Percentiles rank a stretch among this genome's conserved stretches.
Conservation (phyloP, 2,888 invertebrate species). For the Synergus laeviventris region DNA sequence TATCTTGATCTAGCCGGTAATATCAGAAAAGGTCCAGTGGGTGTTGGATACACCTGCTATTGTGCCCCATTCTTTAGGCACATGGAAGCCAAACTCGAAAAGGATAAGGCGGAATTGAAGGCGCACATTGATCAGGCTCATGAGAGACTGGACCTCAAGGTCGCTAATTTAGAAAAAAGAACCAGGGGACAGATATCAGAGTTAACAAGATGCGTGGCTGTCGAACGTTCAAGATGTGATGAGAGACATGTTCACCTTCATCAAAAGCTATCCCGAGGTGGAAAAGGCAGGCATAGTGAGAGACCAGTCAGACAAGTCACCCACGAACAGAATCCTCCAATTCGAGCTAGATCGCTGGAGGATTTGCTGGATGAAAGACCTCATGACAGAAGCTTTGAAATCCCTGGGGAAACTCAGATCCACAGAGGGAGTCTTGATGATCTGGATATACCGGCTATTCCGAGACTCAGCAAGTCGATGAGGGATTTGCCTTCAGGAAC, state of each 20-base stretch:
- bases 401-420: conserved; percentile 66
- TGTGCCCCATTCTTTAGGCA: conserved; percentile 94
- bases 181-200: conserved; percentile 85
- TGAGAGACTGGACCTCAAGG: conserved; percentile 87
- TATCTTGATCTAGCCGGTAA: conserved; percentile 96
- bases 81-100: conserved; percentile 89
- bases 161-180: conserved; percentile 86
- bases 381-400: conserved; percentile 69
- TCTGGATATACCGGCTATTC: conserved; percentile 70
- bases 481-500: conserved; percentile 65
- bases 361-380: conserved; percentile 79
- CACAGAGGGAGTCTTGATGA: conserved; percentile 69
- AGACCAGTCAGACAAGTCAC: conserved; percentile 77
- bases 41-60: conserved; percentile 93
- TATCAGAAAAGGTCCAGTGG: conserved; percentile 96
- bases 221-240: conserved; percentile 80
- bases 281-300: conserved; percentile 80
- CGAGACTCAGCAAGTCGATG: conserved; percentile 67
- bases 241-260: conserved; percentile 83
- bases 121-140: conserved; percentile 88
- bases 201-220: conserved; percentile 82
- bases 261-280: conserved; percentile 79
- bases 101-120: conserved; percentile 88
- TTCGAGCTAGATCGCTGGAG: conserved; percentile 84
- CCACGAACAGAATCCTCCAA: conserved; percentile 79